phyloP scores from a whole-genome alignment of 2,113 vertebrate species.

The Neolamprologus variostigma region DNA sequence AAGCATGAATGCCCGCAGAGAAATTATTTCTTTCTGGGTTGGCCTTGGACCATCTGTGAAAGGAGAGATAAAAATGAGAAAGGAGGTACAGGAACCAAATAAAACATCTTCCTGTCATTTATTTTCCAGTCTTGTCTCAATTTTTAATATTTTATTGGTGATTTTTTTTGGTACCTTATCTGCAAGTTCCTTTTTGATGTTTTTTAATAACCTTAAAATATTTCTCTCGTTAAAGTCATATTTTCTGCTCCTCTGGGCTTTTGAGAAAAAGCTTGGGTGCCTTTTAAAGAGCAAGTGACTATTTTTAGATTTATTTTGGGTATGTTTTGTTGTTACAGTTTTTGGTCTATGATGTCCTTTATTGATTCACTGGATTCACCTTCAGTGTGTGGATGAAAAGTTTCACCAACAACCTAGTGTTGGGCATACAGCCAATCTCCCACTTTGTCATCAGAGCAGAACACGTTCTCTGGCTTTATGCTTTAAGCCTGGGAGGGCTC shows the following conservation, averaged over 20 bases:
- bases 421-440: neutral
- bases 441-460: neutral
- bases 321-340: neutral
- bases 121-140: neutral
- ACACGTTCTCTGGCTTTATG: neutral
- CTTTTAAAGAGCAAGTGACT: neutral
- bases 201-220: neutral
- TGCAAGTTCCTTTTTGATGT: neutral
- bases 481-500: neutral
- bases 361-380: neutral
- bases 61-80: neutral
- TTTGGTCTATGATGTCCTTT: neutral
- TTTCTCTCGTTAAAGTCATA: neutral
- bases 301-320: neutral
- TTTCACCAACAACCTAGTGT: neutral
- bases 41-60: constrained; percentile 87
- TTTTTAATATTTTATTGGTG: neutral
- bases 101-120: neutral
- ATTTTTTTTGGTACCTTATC: neutral
- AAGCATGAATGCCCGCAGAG: constrained; percentile 92
- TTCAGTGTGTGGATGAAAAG: neutral
- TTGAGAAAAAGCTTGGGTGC: neutral
- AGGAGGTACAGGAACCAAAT: neutral
- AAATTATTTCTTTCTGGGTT: constrained; percentile 92
- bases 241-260: neutral